Conservation (phyloP, 2,113 vertebrate species). For the Vulpes vulpes region DNA sequence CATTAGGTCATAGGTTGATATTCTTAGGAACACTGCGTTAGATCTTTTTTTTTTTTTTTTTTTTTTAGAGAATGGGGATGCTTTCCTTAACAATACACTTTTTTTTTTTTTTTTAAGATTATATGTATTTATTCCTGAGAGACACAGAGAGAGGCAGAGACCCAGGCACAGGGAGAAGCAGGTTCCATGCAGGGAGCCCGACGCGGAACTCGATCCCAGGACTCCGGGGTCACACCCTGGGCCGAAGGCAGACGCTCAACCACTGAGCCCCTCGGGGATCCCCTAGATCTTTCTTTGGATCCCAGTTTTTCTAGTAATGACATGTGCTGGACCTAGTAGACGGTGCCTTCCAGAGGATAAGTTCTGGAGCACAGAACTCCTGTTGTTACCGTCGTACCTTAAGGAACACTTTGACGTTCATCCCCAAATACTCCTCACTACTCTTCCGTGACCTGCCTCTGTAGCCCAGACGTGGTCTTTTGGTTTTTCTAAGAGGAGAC, state of each 20-base stretch:
- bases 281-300: conserved; percentile 6
- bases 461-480: neutral
- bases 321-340: neutral
- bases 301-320: conserved; percentile 12
- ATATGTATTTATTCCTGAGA: too few species aligned
- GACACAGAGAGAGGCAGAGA: too few species aligned
- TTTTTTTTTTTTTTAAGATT: too few species aligned
- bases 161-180: too few species aligned
- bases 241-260: too few species aligned
- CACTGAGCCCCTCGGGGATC: too few species aligned
- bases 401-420: neutral
- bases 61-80: too few species aligned
- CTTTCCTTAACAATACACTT: too few species aligned
- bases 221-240: too few species aligned
- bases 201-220: too few species aligned
- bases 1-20: neutral
- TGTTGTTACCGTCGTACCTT: neutral
- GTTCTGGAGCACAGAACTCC: neutral
- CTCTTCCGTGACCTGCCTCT: neutral
- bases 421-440: neutral
- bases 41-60: neutral
- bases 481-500: neutral
- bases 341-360: neutral
- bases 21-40: neutral
- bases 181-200: too few species aligned